Base-by-base conservation (phyloP, 2,888 invertebrate genomes). In the Caenorhabditis macrosperma region DNA sequence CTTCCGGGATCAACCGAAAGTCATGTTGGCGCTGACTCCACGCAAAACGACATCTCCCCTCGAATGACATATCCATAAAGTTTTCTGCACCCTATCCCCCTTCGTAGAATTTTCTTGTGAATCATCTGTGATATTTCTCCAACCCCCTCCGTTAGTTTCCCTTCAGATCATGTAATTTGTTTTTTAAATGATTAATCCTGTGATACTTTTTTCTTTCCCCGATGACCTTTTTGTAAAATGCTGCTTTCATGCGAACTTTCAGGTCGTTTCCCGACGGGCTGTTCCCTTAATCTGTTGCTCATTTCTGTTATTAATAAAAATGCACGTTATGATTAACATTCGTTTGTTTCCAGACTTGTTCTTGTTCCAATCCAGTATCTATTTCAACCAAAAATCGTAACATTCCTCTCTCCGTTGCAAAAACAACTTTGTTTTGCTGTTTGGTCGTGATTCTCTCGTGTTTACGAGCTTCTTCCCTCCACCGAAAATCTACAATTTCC, bases 1-100 rank as follows among this genome's bases (percentile, higher is more conserved):
- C 26, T 80, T 80, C 55, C 71, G 75, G 12, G 71, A 80, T 57
- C 80, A 80, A 26, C 75, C 75, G 15, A 80, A 80, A 41, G 71
- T 80, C 15, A 35, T 80, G 24, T 50, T 80, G 12, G 76, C 61
- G 12, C 33, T 80, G 48, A 80, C 68, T n/a, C 80, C 80, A 1
- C 64, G 76, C 2, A 80, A 80, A 57, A 4, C 30, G 1, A 41
- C 64, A 1, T 50, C 59, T 2, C 24, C 50, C 4, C 28, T 20
- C 17, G 69, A 79, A 61, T 67, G 59, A 59, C 41, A n/a, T 24
- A 15, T 41, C 9, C 55, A 46, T 61, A 72, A 15, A 28, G 17
- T 30, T 44, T 26, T 46, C 22, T 24, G 15, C 54, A 30, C 17
- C 52, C 28, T 52, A 12, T 64, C 60, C 50, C 50, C 24, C 26